phyloP scores from a whole-genome alignment of 1,140 invertebrate species.

The Drosophila neocordata region DNA sequence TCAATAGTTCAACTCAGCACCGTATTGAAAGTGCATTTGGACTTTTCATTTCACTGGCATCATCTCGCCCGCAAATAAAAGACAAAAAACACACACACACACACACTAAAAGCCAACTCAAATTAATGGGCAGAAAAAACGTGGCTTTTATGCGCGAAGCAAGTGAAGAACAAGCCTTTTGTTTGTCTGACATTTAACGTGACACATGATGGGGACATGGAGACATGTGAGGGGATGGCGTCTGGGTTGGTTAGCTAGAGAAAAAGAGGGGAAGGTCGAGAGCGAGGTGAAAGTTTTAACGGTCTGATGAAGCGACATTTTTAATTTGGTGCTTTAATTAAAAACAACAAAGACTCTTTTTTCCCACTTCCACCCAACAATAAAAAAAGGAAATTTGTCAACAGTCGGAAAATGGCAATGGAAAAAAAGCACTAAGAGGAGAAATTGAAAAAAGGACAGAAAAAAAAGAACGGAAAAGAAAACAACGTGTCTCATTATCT shows the following conservation, averaged over 20 bases:
- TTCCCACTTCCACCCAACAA: slow-evolving; percentile 20
- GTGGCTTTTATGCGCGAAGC: slow-evolving; percentile 42
- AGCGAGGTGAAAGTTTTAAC: slow-evolving; percentile 53
- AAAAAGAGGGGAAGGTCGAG: neutral
- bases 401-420: slow-evolving; percentile 7
- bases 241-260: no score
- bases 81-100: neutral
- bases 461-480: neutral
- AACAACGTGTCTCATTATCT: slow-evolving; percentile 7
- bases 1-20: neutral
- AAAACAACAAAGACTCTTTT: slow-evolving; percentile 59
- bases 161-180: slow-evolving; percentile 60
- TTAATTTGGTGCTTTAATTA: slow-evolving; percentile 73
- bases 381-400: slow-evolving; percentile 32
- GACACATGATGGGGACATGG: slow-evolving; percentile 69
- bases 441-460: slow-evolving; percentile 9
- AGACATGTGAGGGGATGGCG: slow-evolving; percentile 47
- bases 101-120: slow-evolving; percentile 29
- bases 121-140: slow-evolving; percentile 73
- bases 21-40: slow-evolving; percentile 57
- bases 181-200: slow-evolving; percentile 76
- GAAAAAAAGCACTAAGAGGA: slow-evolving; percentile 28
- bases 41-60: slow-evolving; percentile 55
- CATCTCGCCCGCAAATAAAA: neutral
- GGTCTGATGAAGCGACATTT: slow-evolving; percentile 60